Evolutionary conservation across 2,888 invertebrate genomes (phyloP).

Genomic region (Hypena proboscidalis): DNA sequence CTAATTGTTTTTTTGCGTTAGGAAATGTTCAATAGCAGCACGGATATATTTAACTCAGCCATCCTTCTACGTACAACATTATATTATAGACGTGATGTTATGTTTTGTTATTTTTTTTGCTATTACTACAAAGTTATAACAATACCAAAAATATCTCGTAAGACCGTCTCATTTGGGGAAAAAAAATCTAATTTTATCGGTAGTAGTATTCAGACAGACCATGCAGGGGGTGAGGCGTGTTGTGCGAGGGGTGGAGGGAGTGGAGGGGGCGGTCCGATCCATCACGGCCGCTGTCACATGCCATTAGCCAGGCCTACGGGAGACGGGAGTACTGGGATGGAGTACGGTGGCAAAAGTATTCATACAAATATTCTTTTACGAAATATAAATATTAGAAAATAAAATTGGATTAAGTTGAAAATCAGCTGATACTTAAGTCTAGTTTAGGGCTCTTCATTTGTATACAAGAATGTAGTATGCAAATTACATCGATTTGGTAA

Average conservation of each 20-base stretch:
- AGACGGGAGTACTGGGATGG: constrained; percentile 46
- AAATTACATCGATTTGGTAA: too few relatives aligned
- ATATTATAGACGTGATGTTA: too few relatives aligned
- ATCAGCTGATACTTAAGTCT: too few relatives aligned
- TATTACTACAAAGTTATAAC: background rate
- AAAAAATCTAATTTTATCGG: constrained; percentile 62
- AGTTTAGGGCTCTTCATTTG: too few relatives aligned
- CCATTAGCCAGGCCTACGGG: constrained; percentile 76
- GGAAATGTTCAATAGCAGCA: too few relatives aligned
- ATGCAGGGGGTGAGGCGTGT: constrained; percentile 22
- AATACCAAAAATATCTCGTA: constrained; percentile 33
- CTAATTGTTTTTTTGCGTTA: too few relatives aligned
- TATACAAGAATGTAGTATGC: too few relatives aligned
- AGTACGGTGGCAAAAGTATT: constrained; percentile 6
- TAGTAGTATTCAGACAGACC: constrained; percentile 38
- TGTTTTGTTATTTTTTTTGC: too few relatives aligned
- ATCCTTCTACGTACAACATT: constrained; percentile 3
- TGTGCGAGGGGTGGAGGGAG: constrained; percentile 32
- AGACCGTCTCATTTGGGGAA: constrained; percentile 52
- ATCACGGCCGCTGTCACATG: constrained; percentile 80
- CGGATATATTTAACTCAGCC: too few relatives aligned
- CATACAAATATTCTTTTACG: too few relatives aligned
- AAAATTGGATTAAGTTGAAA: too few relatives aligned
- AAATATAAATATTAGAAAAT: too few relatives aligned
- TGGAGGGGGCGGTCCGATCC: constrained; percentile 65